Conservation (phyloP, 2,888 invertebrate genomes). For the Holacanthella duospinosa region DNA sequence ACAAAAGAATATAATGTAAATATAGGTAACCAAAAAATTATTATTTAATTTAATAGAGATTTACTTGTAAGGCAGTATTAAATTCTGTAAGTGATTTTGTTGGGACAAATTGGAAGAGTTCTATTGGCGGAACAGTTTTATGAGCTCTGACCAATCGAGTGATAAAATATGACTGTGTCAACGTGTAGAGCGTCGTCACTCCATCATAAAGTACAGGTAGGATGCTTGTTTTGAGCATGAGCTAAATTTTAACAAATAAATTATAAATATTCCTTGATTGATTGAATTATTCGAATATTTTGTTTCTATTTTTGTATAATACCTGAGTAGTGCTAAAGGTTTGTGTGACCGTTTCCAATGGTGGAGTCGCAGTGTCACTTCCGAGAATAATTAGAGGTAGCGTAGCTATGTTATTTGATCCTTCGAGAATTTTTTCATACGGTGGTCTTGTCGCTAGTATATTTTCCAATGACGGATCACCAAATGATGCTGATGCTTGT, state of each 20-base stretch:
- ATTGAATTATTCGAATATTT: too few species aligned
- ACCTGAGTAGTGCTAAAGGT: constrained; percentile 79
- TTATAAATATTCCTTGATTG: too few species aligned
- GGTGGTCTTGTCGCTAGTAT: constrained; percentile 72
- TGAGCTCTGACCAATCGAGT: constrained; percentile 80
- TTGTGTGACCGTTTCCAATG: constrained; percentile 76
- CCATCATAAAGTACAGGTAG: constrained; percentile 66
- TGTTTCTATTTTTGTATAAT: neutral
- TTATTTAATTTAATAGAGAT: constrained; percentile 2
- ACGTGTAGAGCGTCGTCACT: constrained; percentile 60
- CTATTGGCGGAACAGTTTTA: constrained; percentile 78
- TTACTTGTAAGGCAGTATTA: constrained; percentile 75
- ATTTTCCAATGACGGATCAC: constrained; percentile 51
- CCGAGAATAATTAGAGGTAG: constrained; percentile 67
- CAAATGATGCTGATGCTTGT: constrained; percentile 23
- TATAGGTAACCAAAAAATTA: neutral
- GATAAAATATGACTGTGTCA: constrained; percentile 79
- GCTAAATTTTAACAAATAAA: constrained; percentile 38
- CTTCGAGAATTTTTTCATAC: constrained; percentile 59
- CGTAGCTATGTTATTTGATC: constrained; percentile 53
- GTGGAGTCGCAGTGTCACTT: constrained; percentile 69
- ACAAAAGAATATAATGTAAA: neutral
- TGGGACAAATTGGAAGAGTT: constrained; percentile 73
- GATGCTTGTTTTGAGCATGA: constrained; percentile 77
- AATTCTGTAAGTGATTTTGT: constrained; percentile 79